Percentiles rank a stretch among this genome's conserved stretches.
Evolutionary conservation across 2,888 invertebrate species (phyloP).

Genomic region (Hybos culiciformis): DNA sequence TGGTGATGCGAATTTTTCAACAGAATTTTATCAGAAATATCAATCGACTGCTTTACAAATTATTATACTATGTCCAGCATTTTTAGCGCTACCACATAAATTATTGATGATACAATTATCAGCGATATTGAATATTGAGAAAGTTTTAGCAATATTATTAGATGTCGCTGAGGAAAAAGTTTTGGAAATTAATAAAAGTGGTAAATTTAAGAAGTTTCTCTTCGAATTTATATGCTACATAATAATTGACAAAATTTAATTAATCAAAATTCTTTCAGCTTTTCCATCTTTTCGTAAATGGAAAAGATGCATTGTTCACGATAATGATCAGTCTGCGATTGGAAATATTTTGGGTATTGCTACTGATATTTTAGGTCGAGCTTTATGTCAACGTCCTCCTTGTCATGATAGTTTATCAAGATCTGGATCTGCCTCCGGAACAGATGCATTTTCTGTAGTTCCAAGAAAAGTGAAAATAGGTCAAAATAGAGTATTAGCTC

Average conservation of each 20-base stretch:
- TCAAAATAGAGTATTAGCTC: slow-evolving; percentile 66
- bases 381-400: slow-evolving; percentile 40
- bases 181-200: slow-evolving; percentile 52
- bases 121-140: slow-evolving; percentile 42
- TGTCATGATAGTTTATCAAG: slow-evolving; percentile 58
- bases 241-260: slow-evolving; percentile 5
- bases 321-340: slow-evolving; percentile 72
- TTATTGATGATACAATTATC: slow-evolving; percentile 31
- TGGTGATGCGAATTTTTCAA: slow-evolving; percentile 48
- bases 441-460: slow-evolving; percentile 34
- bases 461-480: slow-evolving; percentile 40
- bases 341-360: slow-evolving; percentile 73
- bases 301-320: slow-evolving; percentile 65
- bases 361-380: slow-evolving; percentile 57
- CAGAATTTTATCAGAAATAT: slow-evolving; percentile 38
- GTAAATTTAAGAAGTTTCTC: slow-evolving; percentile 30
- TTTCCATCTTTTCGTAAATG: slow-evolving; percentile 63
- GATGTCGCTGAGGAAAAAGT: slow-evolving; percentile 64
- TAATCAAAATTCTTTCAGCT: slow-evolving; percentile 27
- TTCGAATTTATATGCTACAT: background rate
- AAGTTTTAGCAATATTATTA: slow-evolving; percentile 65
- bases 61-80: slow-evolving; percentile 63
- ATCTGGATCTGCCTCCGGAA: slow-evolving; percentile 21
- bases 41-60: slow-evolving; percentile 60
- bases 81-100: slow-evolving; percentile 41